These are phyloP conservation scores for Eupithecia subfuscata DNA, from an alignment of 2,888 invertebrate genomes.

Conservation along the genomic window DNA sequence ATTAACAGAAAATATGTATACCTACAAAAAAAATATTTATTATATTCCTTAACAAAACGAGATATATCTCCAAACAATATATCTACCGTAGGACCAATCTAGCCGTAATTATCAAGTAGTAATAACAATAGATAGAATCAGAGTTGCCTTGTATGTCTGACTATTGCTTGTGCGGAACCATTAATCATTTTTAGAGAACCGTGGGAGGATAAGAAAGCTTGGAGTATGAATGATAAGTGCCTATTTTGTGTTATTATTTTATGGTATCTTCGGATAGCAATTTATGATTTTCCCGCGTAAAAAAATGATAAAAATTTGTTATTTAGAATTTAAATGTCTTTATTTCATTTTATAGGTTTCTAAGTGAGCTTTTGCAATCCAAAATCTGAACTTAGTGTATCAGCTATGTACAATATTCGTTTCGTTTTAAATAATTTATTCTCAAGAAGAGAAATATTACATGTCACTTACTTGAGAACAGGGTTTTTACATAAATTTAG, in stretches of 20 bases:
- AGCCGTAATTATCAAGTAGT: constrained; percentile 43
- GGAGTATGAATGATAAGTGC: neutral
- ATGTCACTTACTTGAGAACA: too few species aligned
- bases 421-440: too few species aligned
- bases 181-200: constrained; percentile 68
- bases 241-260: neutral
- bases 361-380: too few species aligned
- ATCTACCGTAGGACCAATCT: constrained; percentile 34
- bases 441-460: too few species aligned
- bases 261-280: neutral
- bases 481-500: too few species aligned
- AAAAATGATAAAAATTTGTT: too few species aligned
- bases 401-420: too few species aligned
- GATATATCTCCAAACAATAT: constrained; percentile 13
- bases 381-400: too few species aligned
- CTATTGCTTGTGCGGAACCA: constrained; percentile 54
- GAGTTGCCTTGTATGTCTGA: constrained; percentile 48
- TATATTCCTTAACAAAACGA: neutral
- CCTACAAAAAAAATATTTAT: neutral
- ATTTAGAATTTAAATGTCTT: neutral
- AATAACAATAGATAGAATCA: constrained; percentile 57
- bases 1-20: too few species aligned
- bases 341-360: too few species aligned
- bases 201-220: constrained; percentile 28
- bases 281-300: neutral